phyloP scores from a whole-genome alignment of 2,888 invertebrate genomes.

The Stenolophus ochropezus region DNA sequence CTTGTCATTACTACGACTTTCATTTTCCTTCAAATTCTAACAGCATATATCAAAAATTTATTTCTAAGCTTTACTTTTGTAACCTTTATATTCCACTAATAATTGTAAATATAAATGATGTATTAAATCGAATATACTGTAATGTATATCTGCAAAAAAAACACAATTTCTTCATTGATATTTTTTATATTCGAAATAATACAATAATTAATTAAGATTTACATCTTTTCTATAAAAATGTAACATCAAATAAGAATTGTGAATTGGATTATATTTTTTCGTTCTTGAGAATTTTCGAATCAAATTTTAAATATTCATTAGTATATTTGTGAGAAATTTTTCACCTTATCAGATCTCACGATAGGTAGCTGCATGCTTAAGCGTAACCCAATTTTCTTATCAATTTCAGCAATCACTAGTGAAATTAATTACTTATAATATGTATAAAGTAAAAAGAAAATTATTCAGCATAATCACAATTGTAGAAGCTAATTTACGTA shows the following conservation, averaged over 20 bases:
- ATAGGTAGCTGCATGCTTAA: constrained; percentile 30
- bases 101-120: no score
- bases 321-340: not conserved
- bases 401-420: constrained; percentile 12
- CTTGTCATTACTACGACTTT: not conserved
- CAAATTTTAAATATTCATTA: not conserved
- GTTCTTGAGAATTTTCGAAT: not conserved
- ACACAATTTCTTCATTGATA: no score
- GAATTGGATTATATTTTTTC: not conserved
- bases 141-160: no score
- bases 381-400: constrained; percentile 38
- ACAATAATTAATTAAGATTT: no score
- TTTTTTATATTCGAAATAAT: no score
- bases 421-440: constrained; percentile 40
- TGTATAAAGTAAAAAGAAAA: constrained; percentile 21
- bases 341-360: constrained; percentile 34
- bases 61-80: not conserved
- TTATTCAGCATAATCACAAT: constrained; percentile 16
- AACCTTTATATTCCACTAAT: no score
- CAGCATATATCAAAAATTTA: not conserved
- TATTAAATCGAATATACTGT: no score
- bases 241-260: no score
- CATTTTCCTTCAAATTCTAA: not conserved
- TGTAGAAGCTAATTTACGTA: not conserved
- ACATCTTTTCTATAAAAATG: no score